These are phyloP conservation scores for Habropoda laboriosa DNA, from an alignment of 1,140 invertebrate species.

Conservation along the genomic window DNA sequence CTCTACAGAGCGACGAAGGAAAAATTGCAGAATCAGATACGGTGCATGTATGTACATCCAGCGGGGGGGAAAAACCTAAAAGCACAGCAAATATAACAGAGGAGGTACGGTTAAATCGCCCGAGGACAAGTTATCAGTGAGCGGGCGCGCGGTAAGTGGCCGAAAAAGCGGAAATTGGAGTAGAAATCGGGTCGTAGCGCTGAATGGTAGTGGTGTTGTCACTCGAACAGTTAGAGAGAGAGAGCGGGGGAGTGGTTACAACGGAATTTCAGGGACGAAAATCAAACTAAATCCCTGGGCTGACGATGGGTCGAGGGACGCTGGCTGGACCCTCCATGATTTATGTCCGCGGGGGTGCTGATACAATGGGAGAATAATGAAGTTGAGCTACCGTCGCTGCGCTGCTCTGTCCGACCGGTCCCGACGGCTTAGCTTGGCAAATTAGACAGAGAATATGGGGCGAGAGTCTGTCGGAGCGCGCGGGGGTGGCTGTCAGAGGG, in stretches of 20 bases:
- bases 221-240: no score
- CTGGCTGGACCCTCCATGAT: constrained; percentile 66
- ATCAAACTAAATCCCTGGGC: constrained; percentile 61
- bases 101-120: constrained; percentile 34
- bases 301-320: constrained; percentile 45
- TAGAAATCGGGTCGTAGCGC: constrained; percentile 40
- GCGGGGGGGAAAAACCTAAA: background rate
- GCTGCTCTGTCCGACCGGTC: constrained; percentile 64
- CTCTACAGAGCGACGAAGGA: no score
- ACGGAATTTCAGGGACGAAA: constrained; percentile 41
- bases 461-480: constrained; percentile 59
- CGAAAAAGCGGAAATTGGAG: constrained; percentile 63
- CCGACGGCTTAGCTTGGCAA: constrained; percentile 69
- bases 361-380: constrained; percentile 76
- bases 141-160: constrained; percentile 14
- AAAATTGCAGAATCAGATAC: background rate
- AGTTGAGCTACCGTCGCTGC: constrained; percentile 64
- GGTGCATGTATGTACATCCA: background rate
- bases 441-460: constrained; percentile 71
- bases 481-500: constrained; percentile 32
- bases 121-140: constrained; percentile 27
- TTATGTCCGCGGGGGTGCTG: constrained; percentile 72
- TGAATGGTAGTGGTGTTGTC: constrained; percentile 35
- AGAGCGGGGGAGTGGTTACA: constrained; percentile 7
- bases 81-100: background rate